These are phyloP conservation scores for Ambastaia sidthimunki DNA, from an alignment of 2,797 vertebrate species.

Conservation along the genomic window DNA sequence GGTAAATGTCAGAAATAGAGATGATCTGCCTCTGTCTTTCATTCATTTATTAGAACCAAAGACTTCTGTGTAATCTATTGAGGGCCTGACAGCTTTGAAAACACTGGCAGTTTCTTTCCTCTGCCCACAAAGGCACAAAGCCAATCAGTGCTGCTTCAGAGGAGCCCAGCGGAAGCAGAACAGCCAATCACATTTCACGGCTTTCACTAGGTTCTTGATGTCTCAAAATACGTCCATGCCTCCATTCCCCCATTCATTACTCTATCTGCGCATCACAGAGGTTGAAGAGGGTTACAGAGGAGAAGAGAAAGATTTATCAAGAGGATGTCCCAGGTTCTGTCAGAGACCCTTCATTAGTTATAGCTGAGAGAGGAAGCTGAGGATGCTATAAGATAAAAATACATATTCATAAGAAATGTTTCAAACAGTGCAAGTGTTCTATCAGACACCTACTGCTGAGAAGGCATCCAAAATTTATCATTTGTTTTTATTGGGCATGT, in stretches of 20 bases:
- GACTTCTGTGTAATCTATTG: constrained; percentile 23
- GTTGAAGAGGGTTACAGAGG: constrained; percentile 25
- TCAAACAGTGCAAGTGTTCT: constrained; percentile 15
- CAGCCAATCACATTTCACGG: constrained; percentile 39
- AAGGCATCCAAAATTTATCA: constrained; percentile 60
- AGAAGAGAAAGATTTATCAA: constrained; percentile 30
- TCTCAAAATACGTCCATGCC: constrained; percentile 9
- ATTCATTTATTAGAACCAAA: constrained; percentile 35
- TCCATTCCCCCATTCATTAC: constrained; percentile 36
- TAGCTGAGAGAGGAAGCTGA: constrained; percentile 7
- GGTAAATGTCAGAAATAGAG: constrained; percentile 49
- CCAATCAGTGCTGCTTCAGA: constrained; percentile 44
- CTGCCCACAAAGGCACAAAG: constrained; percentile 45
- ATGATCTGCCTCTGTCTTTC: constrained; percentile 52
- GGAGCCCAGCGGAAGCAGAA: constrained; percentile 26
- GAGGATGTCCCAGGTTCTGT: constrained; percentile 32
- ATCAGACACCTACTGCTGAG: neutral
- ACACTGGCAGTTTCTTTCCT: constrained; percentile 48
- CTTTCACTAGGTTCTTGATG: constrained; percentile 23
- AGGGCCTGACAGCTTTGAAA: constrained; percentile 31
- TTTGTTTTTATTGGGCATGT: constrained; percentile 65
- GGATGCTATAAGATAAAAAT: neutral
- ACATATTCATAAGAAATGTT: constrained; percentile 15
- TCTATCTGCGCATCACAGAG: constrained; percentile 27
- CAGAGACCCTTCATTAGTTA: constrained; percentile 8